These are phyloP conservation scores for Macrotrachela quadricornifera DNA, from an alignment of 1,140 invertebrate species.

Conservation along the genomic window DNA sequence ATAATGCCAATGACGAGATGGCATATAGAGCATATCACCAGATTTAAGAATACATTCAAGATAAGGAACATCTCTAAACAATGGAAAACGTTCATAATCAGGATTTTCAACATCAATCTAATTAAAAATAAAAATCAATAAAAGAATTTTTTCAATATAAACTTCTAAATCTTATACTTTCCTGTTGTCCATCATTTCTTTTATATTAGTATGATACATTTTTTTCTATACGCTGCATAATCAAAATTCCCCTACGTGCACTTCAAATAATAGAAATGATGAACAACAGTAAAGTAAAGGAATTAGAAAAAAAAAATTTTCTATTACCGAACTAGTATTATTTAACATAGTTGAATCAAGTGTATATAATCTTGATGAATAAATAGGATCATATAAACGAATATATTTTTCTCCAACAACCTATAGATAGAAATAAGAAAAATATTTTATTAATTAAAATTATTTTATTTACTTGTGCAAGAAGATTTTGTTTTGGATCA, in stretches of 20 bases:
- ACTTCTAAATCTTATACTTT: no score
- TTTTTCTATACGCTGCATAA: no score
- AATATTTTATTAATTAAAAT: background rate
- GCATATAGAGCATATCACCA: constrained; percentile 40
- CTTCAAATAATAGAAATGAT: no score
- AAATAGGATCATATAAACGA: constrained; percentile 49
- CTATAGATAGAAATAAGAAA: constrained; percentile 11
- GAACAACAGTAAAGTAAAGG: no score
- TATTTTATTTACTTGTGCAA: constrained; percentile 43
- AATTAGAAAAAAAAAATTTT: no score
- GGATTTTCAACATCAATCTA: constrained; percentile 36
- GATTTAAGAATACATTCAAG: constrained; percentile 32
- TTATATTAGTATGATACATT: no score
- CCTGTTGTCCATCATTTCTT: no score
- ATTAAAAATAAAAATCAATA: background rate
- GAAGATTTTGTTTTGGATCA: constrained; percentile 82
- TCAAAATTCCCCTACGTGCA: no score
- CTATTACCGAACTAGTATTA: constrained; percentile 42
- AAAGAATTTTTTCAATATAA: no score
- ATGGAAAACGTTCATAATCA: constrained; percentile 30
- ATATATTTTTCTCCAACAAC: constrained; percentile 60
- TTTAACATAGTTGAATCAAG: constrained; percentile 50
- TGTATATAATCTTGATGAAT: constrained; percentile 52
- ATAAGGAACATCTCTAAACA: constrained; percentile 24
- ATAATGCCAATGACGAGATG: constrained; percentile 40